Conservation (phyloP, 37 sponge, comb jelly and placozoan species). For the Beroe ovata region DNA sequence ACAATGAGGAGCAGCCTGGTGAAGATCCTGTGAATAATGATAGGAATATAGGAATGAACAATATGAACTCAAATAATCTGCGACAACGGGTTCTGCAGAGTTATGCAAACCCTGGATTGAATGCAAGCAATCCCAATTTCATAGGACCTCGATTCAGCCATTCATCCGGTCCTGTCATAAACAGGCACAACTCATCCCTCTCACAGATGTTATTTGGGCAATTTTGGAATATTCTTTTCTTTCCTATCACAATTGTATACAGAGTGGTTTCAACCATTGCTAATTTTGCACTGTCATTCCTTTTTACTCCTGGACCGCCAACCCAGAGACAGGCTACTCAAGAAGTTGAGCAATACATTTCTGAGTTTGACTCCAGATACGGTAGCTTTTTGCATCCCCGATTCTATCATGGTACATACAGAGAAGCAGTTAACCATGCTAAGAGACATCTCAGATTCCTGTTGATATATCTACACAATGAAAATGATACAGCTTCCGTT, state of each 20-base stretch:
- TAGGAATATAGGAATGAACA: neutral
- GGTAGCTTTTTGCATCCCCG: constrained; percentile 19
- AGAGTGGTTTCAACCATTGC: neutral
- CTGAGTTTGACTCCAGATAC: neutral
- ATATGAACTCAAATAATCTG: neutral
- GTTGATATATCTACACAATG: constrained; percentile 45
- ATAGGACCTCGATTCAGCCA: constrained; percentile 24
- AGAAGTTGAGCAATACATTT: constrained; percentile 45
- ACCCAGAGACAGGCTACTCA: constrained; percentile 9
- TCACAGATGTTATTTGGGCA: neutral
- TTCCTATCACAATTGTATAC: neutral
- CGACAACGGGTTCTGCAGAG: constrained; percentile 15
- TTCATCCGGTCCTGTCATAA: constrained; percentile 55
- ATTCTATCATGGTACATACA: constrained; percentile 36
- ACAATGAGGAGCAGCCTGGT: neutral
- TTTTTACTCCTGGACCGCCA: constrained; percentile 23
- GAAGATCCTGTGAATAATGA: neutral
- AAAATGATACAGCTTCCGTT: neutral
- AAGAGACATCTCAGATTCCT: constrained; percentile 41
- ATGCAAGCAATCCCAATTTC: constrained; percentile 27
- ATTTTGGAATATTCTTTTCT: constrained; percentile 8
- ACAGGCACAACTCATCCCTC: constrained; percentile 6
- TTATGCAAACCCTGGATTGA: neutral
- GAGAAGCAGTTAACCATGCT: constrained; percentile 46
- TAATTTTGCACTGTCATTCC: constrained; percentile 4